Percentiles rank a stretch among this genome's conserved stretches.
Evolutionary conservation across 2,113 vertebrate species (phyloP).

Genomic region (Xyrauchen texanus): DNA sequence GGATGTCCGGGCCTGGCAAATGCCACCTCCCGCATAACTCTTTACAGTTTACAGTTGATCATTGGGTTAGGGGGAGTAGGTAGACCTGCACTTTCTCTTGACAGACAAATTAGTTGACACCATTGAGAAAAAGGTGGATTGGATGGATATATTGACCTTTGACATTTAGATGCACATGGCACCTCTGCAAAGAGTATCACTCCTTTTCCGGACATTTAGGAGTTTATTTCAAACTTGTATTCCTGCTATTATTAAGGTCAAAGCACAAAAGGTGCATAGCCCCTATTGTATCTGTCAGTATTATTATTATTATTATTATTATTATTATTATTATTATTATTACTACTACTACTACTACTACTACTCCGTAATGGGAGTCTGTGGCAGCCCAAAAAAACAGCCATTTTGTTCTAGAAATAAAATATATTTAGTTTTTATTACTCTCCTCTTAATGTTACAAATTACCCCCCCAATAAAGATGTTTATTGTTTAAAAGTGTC

Average conservation of each 20-base stretch:
- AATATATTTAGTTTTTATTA: too few relatives aligned
- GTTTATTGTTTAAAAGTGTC: too few relatives aligned
- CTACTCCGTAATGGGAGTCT: too few relatives aligned
- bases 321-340: too few relatives aligned
- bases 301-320: too few relatives aligned
- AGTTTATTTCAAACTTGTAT: not conserved
- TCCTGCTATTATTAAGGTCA: too few relatives aligned
- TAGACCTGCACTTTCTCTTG: constrained; percentile 24
- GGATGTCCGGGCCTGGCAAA: constrained; percentile 28
- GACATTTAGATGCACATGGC: constrained; percentile 47
- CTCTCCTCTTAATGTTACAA: too few relatives aligned
- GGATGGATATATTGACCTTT: constrained; percentile 36
- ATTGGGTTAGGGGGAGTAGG: constrained; percentile 22
- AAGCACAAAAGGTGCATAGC: too few relatives aligned
- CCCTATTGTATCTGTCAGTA: too few relatives aligned
- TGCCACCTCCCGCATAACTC: constrained; percentile 42
- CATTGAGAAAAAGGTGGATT: constrained; percentile 22
- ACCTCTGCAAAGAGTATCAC: constrained; percentile 23
- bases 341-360: too few relatives aligned
- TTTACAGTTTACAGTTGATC: constrained; percentile 45
- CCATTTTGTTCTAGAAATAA: not conserved
- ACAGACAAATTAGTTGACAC: constrained; percentile 43
- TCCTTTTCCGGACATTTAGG: not conserved
- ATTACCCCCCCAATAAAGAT: too few relatives aligned
- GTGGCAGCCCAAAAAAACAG: not conserved